Evolutionary conservation across 2,797 vertebrate genomes (phyloP).

Genomic region (Ceyx erithaca): DNA sequence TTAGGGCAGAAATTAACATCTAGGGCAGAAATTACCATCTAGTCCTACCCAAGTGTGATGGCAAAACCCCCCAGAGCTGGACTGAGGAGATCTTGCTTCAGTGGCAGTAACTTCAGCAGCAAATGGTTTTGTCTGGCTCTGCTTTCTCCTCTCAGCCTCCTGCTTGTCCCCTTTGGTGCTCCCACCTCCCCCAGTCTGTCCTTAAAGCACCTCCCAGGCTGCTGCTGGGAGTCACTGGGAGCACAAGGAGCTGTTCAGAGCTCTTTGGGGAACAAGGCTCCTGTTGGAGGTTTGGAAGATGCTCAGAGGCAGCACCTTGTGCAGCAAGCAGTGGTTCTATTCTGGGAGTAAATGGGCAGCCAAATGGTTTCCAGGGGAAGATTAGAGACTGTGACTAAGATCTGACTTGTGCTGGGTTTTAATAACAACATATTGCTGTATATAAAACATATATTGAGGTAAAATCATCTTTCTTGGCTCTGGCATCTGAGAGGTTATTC

Average conservation of each 20-base stretch:
- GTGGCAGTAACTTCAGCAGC: not conserved
- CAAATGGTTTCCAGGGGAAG: not conserved
- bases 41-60: not conserved
- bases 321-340: not conserved
- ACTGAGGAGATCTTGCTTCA: not conserved
- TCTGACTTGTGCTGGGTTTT: not conserved
- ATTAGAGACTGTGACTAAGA: not conserved
- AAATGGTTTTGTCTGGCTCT: not conserved
- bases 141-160: too few species aligned
- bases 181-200: too few species aligned
- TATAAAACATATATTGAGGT: not conserved
- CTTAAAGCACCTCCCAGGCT: too few species aligned
- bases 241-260: not conserved
- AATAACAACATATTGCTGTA: not conserved
- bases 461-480: constrained; percentile 1
- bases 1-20: too few species aligned
- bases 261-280: not conserved
- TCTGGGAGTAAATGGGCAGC: not conserved
- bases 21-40: not conserved
- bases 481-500: not conserved
- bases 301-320: not conserved
- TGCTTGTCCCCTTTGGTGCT: too few species aligned
- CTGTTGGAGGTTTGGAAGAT: not conserved
- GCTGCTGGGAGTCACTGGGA: too few species aligned
- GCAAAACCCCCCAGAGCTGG: not conserved